phyloP scores from a whole-genome alignment of 2,888 invertebrate species.

The Acanthosepion esculentum region DNA sequence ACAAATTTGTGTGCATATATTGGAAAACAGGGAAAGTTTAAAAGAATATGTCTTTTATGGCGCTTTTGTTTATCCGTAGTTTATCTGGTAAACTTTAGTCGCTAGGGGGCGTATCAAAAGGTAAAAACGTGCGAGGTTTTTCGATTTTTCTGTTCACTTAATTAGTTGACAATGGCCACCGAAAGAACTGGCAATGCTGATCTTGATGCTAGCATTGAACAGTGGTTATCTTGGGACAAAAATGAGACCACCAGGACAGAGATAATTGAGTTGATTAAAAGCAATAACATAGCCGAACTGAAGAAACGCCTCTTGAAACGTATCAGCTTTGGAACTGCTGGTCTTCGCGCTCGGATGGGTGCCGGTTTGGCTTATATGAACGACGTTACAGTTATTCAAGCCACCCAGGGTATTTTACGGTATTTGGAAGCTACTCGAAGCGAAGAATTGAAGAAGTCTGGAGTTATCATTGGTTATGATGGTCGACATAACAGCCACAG shows the following conservation, averaged over 20 bases:
- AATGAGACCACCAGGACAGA: slow-evolving; percentile 80
- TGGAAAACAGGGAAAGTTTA: not conserved
- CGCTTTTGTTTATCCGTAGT: slow-evolving; percentile 14
- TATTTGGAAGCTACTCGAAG: slow-evolving; percentile 81
- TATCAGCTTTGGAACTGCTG: slow-evolving; percentile 93
- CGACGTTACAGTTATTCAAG: slow-evolving; percentile 93
- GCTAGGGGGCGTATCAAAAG: not conserved
- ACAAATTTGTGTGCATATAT: not conserved
- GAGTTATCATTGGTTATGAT: slow-evolving; percentile 93
- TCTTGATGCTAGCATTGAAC: not conserved
- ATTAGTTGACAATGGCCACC: not conserved
- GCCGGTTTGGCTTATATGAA: slow-evolving; percentile 96
- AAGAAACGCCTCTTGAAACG: slow-evolving; percentile 82
- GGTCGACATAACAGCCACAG: slow-evolving; percentile 93
- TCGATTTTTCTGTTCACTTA: not conserved
- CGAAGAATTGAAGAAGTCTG: slow-evolving; percentile 80
- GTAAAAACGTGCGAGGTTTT: slow-evolving; percentile 9
- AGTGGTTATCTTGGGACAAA: slow-evolving; percentile 56
- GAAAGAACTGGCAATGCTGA: not conserved
- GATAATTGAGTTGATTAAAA: slow-evolving; percentile 79
- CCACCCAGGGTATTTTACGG: slow-evolving; percentile 85
- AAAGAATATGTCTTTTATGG: not conserved
- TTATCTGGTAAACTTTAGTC: not conserved
- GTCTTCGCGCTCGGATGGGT: slow-evolving; percentile 90
- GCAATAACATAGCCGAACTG: slow-evolving; percentile 80